phyloP scores from a whole-genome alignment of 2,113 vertebrate species.

The Climacteris rufus region DNA sequence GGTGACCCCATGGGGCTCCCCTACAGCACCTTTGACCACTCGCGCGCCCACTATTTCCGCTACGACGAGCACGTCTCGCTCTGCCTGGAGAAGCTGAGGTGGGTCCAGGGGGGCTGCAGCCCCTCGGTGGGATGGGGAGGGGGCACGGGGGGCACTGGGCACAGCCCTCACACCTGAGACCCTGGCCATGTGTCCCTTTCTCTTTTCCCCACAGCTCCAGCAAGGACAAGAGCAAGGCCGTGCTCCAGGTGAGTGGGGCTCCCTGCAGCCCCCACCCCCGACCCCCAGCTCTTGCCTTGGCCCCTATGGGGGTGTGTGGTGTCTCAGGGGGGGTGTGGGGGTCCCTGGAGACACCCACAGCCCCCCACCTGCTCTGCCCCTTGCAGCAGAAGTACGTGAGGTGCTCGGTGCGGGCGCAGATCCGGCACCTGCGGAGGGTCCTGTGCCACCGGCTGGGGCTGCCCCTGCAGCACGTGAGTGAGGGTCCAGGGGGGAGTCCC shows the following conservation, averaged over 20 bases:
- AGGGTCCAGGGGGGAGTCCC: background rate
- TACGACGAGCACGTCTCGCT: conserved; percentile 95
- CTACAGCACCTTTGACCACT: conserved; percentile 91
- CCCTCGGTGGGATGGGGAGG: background rate
- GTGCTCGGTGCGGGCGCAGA: conserved; percentile 91
- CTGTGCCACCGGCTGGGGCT: conserved; percentile 89
- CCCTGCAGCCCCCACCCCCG: background rate
- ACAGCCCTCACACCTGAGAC: fast-evolving
- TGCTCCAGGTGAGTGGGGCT: conserved; percentile 83
- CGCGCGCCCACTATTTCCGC: conserved; percentile 94
- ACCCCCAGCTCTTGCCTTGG: background rate
- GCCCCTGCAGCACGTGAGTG: conserved; percentile 86
- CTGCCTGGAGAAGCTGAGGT: conserved; percentile 93
- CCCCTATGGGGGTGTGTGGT: background rate
- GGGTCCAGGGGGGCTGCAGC: background rate
- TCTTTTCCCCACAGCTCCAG: conserved; percentile 75
- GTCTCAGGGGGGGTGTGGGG: background rate
- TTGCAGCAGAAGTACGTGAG: conserved; percentile 92
- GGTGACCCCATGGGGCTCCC: conserved; percentile 86
- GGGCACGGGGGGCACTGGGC: background rate
- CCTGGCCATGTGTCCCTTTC: background rate
- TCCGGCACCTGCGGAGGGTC: conserved; percentile 89
- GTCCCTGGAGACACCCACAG: fast-evolving
- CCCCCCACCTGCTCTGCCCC: background rate
- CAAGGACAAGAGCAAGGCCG: conserved; percentile 89